Percentiles rank a stretch among this genome's conserved stretches.
Conservation (phyloP, 1,140 invertebrate genomes). For the Dendroctonus valens region DNA sequence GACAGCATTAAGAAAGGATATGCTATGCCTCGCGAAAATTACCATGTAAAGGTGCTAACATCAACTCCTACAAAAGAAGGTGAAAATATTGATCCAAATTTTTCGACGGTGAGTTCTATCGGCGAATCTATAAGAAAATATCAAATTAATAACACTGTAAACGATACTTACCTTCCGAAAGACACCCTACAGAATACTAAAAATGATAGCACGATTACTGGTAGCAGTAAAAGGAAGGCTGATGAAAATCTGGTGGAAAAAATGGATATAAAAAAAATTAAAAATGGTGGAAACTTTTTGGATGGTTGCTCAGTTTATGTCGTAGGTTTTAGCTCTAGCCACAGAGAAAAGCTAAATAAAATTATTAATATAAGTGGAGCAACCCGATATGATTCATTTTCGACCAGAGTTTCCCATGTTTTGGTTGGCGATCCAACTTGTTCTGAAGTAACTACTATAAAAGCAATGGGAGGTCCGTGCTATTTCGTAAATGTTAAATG, state of each 20-base stretch:
- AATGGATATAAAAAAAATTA: slow-evolving; percentile 64
- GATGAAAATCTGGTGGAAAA: slow-evolving; percentile 50
- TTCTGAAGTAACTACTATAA: slow-evolving; percentile 53
- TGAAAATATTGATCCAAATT: slow-evolving; percentile 46
- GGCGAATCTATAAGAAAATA: not conserved
- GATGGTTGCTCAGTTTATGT: slow-evolving; percentile 79
- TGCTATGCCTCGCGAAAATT: slow-evolving; percentile 67
- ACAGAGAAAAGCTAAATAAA: slow-evolving; percentile 73
- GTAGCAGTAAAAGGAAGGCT: slow-evolving; percentile 8
- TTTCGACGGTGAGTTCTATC: slow-evolving; percentile 47
- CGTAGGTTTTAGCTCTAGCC: slow-evolving; percentile 61
- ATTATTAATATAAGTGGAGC: slow-evolving; percentile 79
- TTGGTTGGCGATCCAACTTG: slow-evolving; percentile 63
- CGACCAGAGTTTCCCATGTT: slow-evolving; percentile 76
- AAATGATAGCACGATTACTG: not conserved
- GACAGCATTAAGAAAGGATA: slow-evolving; percentile 73
- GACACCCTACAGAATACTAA: not conserved
- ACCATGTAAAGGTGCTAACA: slow-evolving; percentile 51
- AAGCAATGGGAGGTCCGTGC: slow-evolving; percentile 49
- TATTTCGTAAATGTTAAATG: slow-evolving; percentile 68
- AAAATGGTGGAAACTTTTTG: slow-evolving; percentile 73
- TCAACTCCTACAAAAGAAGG: slow-evolving; percentile 58
- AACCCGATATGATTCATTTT: slow-evolving; percentile 72
- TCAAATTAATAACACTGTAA: slow-evolving; percentile 24
- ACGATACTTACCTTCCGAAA: not conserved